Evolutionary conservation across 2,888 invertebrate genomes (phyloP).

Genomic region (Aquatica leii): DNA sequence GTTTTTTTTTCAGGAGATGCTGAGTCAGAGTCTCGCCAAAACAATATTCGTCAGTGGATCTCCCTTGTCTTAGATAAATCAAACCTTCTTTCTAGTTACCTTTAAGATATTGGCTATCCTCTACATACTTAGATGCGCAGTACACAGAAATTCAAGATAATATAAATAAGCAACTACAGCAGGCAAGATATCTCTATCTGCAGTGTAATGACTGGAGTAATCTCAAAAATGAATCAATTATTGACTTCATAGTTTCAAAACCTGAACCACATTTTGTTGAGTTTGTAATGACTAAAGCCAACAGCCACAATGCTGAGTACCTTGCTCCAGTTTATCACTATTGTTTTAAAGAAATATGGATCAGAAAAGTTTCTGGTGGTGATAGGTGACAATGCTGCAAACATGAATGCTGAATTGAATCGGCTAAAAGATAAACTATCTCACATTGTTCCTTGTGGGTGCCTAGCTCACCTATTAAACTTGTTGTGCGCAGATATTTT

Average conservation of each 20-base stretch:
- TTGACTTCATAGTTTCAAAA: conserved; percentile 16
- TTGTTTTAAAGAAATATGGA: conserved; percentile 33
- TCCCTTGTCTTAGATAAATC: background rate
- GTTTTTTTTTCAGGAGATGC: too few relatives aligned
- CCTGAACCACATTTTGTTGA: conserved; percentile 19
- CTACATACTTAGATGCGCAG: background rate
- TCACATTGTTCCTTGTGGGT: background rate
- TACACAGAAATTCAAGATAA: background rate
- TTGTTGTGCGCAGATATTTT: background rate
- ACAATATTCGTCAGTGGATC: too few relatives aligned
- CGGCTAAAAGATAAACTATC: too few relatives aligned
- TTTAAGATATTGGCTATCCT: background rate
- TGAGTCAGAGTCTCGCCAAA: background rate
- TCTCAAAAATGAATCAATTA: conserved; percentile 36
- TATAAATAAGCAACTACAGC: background rate
- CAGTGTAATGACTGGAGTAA: conserved; percentile 21
- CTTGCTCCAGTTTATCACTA: conserved; percentile 22
- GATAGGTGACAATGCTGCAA: background rate
- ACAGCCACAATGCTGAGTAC: too few relatives aligned
- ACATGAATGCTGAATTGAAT: too few relatives aligned
- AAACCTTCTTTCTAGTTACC: background rate
- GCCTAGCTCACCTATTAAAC: too few relatives aligned
- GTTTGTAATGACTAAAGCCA: background rate
- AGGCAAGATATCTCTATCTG: background rate
- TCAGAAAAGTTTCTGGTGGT: conserved; percentile 18